Conservation (phyloP, 2,888 invertebrate genomes). For the Molanna angustata region DNA sequence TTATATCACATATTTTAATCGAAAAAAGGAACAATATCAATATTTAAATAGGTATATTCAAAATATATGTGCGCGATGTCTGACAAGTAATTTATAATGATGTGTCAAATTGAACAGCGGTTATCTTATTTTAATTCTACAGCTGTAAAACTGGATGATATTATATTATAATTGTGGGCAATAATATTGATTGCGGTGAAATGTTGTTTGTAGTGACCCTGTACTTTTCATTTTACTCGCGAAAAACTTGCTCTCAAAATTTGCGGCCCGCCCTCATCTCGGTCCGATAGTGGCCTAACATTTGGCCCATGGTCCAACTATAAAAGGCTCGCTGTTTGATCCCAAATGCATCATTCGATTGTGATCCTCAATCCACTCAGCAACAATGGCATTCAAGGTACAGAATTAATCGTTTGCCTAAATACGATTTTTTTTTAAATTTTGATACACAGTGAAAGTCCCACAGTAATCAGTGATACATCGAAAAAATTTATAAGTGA, state of each 20-base stretch:
- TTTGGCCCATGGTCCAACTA: slow-evolving; percentile 21
- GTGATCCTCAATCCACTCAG: slow-evolving; percentile 30
- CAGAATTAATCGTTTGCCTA: not conserved
- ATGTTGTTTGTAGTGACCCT: too few species aligned
- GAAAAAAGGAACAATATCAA: too few species aligned
- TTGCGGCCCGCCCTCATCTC: slow-evolving; percentile 21
- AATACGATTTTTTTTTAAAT: not conserved
- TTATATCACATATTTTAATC: too few species aligned
- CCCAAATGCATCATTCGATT: slow-evolving; percentile 31
- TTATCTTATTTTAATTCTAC: too few species aligned
- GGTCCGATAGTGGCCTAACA: slow-evolving; percentile 8
- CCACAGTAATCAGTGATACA: not conserved
- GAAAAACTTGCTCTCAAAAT: slow-evolving; percentile 27
- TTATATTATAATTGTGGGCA: too few species aligned
- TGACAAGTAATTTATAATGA: too few species aligned
- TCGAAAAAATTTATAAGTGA: not conserved
- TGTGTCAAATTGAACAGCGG: too few species aligned
- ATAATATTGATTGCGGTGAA: too few species aligned
- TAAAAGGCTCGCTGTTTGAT: slow-evolving; percentile 24
- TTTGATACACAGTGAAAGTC: not conserved
- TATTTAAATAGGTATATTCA: too few species aligned
- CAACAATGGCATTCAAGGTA: slow-evolving; percentile 37
- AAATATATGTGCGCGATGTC: too few species aligned
- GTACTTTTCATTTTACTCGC: slow-evolving; percentile 16
- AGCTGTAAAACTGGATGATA: too few species aligned